These are phyloP conservation scores for Dicrurus megarhynchus DNA, from an alignment of 2,113 vertebrate genomes.

Conservation along the genomic window DNA sequence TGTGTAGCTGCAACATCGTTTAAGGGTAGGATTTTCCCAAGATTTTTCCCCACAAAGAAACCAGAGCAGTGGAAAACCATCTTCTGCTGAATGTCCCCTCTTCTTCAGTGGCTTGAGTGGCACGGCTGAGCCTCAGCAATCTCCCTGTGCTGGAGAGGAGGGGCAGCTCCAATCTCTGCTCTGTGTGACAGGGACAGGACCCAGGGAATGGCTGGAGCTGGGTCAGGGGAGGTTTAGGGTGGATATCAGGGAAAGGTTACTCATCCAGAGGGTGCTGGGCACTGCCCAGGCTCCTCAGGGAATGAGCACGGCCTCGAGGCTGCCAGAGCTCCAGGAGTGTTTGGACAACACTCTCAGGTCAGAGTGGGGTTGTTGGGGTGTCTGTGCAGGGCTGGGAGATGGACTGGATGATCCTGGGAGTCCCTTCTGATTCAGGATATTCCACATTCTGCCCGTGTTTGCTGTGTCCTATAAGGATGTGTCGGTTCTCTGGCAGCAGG, in stretches of 20 bases:
- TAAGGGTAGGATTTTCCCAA: background rate
- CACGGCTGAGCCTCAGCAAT: accelerated
- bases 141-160: background rate
- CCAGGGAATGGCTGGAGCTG: background rate
- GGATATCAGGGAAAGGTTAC: background rate
- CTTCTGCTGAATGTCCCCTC: background rate
- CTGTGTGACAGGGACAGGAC: background rate
- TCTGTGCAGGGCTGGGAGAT: background rate
- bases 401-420: background rate
- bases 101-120: background rate
- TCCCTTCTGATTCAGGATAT: background rate
- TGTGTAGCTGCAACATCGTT: background rate
- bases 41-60: background rate
- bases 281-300: background rate
- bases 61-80: background rate
- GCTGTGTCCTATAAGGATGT: accelerated
- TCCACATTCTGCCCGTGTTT: no score
- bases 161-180: background rate
- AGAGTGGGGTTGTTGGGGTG: background rate
- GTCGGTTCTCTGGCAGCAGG: background rate
- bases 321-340: background rate
- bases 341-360: accelerated
- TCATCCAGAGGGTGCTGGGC: background rate
- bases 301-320: accelerated
- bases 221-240: accelerated